Evolutionary conservation across 2,888 invertebrate species (phyloP).

Genomic region (Poecilobothrus nobilitatus): DNA sequence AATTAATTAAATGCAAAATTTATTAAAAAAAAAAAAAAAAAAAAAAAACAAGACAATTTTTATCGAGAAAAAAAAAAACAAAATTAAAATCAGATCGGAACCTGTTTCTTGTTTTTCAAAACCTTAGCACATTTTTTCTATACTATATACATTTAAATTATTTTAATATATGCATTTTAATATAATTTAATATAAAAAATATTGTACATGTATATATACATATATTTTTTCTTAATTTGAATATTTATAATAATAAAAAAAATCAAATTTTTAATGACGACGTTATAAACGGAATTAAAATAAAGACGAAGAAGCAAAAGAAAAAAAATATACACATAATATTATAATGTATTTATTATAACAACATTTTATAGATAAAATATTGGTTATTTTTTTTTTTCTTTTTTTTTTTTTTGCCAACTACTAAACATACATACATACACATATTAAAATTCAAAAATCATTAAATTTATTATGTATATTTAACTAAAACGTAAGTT

Average conservation of each 20-base stretch:
- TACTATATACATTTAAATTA: neutral
- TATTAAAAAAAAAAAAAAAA: neutral
- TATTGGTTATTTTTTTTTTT: no score
- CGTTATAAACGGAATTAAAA: constrained; percentile 4
- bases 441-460: no score
- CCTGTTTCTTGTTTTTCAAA: neutral
- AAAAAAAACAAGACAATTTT: neutral
- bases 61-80: neutral
- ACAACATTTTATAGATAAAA: no score
- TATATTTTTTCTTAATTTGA: neutral
- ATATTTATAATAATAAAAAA: neutral
- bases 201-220: neutral
- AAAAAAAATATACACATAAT: no score
- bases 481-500: no score
- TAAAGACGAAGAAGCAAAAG: neutral
- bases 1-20: constrained; percentile 6
- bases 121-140: neutral
- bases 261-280: neutral
- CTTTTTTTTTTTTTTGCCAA: no score
- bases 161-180: neutral
- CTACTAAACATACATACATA: no score
- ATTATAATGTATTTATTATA: no score
- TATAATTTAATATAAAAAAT: neutral
- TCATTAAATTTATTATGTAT: no score
- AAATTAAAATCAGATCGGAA: neutral